Evolutionary conservation across 2,888 invertebrate species (phyloP).

Genomic region (Beris chalybata): DNA sequence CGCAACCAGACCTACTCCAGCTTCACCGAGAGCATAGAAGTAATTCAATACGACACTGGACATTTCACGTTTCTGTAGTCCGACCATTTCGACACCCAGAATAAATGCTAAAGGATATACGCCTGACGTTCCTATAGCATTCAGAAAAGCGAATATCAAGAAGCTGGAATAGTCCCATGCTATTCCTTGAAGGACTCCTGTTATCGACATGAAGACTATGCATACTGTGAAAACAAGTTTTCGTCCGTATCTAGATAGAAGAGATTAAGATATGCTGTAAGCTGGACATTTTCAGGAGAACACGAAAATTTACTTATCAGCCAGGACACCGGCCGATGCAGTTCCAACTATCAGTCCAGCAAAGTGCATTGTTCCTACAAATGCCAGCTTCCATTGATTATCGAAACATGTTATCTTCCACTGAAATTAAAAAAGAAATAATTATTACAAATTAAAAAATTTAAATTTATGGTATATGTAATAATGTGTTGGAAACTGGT

Average conservation of each 20-base stretch:
- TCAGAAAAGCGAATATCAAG: constrained; percentile 59
- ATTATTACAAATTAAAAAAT: constrained; percentile 2
- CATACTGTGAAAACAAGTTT: constrained; percentile 62
- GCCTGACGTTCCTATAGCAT: constrained; percentile 65
- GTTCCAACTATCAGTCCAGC: constrained; percentile 66
- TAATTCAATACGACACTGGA: constrained; percentile 66
- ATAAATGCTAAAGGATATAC: constrained; percentile 65
- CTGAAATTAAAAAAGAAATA: constrained; percentile 49
- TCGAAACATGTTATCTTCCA: constrained; percentile 64
- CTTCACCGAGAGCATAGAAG: constrained; percentile 68
- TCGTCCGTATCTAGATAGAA: constrained; percentile 61
- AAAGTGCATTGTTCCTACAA: constrained; percentile 66
- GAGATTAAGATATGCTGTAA: constrained; percentile 4
- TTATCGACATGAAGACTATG: constrained; percentile 61
- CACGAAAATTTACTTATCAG: constrained; percentile 59
- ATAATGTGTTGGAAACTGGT: no score
- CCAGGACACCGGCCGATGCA: constrained; percentile 62
- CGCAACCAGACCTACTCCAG: constrained; percentile 62
- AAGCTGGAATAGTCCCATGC: constrained; percentile 61
- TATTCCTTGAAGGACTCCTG: constrained; percentile 61
- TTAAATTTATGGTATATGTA: neutral
- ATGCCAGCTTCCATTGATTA: constrained; percentile 64
- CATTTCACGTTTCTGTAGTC: constrained; percentile 63
- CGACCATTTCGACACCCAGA: constrained; percentile 68
- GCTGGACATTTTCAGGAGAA: neutral